A percentile compares a stretch with the other conserved stretches of the same genome.
Evolutionary conservation across 2,797 vertebrate species (phyloP).

Genomic region (Poeciliopsis paucimaculata): DNA sequence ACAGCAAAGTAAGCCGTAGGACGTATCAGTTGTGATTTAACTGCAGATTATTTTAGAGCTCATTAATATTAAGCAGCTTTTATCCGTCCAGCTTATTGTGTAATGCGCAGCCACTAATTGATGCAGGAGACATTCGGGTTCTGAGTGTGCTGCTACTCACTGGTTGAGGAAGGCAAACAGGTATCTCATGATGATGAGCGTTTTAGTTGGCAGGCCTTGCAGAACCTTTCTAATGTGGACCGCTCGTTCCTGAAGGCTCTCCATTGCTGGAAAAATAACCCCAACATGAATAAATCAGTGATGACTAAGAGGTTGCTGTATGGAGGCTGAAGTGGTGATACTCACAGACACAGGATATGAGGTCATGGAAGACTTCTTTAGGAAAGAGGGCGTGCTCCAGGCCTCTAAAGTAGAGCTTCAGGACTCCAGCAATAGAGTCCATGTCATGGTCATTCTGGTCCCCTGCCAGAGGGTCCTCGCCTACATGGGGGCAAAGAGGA

Average conservation of each 20-base stretch:
- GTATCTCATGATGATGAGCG: slow-evolving; percentile 97
- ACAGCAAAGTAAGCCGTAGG: neutral
- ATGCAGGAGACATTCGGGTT: neutral
- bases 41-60: neutral
- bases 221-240: slow-evolving; percentile 92
- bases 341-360: slow-evolving; percentile 97
- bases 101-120: neutral
- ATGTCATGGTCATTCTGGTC: slow-evolving; percentile 99
- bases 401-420: slow-evolving; percentile 97
- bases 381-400: slow-evolving; percentile 95
- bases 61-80: neutral
- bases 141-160: slow-evolving; percentile 82
- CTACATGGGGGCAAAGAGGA: slow-evolving; percentile 58
- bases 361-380: slow-evolving; percentile 97
- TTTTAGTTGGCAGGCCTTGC: slow-evolving; percentile 87
- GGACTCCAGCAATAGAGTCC: slow-evolving; percentile 97
- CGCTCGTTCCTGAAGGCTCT: slow-evolving; percentile 92
- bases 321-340: slow-evolving; percentile 45
- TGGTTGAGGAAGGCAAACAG: slow-evolving; percentile 96
- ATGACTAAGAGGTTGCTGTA: slow-evolving; percentile 27
- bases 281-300: slow-evolving; percentile 5
- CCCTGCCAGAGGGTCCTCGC: slow-evolving; percentile 94
- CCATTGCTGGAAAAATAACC: slow-evolving; percentile 86
- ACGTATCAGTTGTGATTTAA: neutral
- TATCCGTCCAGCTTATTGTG: neutral